Evolutionary conservation across 2,888 invertebrate species (phyloP).

Genomic region (Craniophora ligustri): DNA sequence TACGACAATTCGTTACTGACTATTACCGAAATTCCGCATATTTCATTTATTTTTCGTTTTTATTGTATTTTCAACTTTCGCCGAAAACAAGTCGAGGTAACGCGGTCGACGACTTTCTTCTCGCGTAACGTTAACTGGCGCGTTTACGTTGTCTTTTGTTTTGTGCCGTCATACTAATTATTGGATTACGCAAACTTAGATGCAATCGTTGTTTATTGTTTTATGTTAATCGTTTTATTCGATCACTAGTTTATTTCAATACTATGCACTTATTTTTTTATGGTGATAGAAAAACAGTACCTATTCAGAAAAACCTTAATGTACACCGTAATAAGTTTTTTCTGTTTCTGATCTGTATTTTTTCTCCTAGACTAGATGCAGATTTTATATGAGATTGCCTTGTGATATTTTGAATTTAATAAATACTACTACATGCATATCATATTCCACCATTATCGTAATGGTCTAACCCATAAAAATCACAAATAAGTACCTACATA

Average conservation of each 20-base stretch:
- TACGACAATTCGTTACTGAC: slow-evolving; percentile 41
- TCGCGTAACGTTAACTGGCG: slow-evolving; percentile 52
- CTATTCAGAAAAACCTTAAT: no score
- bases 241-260: slow-evolving; percentile 18
- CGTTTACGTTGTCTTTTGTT: slow-evolving; percentile 62
- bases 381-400: no score
- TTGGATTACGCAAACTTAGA: slow-evolving; percentile 56
- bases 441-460: no score
- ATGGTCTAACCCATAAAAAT: no score
- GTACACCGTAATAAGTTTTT: no score
- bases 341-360: no score
- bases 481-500: no score
- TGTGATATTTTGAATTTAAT: no score
- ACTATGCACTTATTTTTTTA: neutral
- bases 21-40: slow-evolving; percentile 44
- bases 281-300: no score
- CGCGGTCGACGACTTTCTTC: slow-evolving; percentile 50
- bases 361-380: no score
- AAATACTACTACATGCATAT: no score
- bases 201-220: slow-evolving; percentile 36
- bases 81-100: slow-evolving; percentile 55
- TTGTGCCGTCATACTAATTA: slow-evolving; percentile 59
- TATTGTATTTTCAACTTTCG: slow-evolving; percentile 57
- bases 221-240: slow-evolving; percentile 18
- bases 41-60: slow-evolving; percentile 42